Conservation (phyloP, 2,797 vertebrate species). For the Simalia tracyae region DNA sequence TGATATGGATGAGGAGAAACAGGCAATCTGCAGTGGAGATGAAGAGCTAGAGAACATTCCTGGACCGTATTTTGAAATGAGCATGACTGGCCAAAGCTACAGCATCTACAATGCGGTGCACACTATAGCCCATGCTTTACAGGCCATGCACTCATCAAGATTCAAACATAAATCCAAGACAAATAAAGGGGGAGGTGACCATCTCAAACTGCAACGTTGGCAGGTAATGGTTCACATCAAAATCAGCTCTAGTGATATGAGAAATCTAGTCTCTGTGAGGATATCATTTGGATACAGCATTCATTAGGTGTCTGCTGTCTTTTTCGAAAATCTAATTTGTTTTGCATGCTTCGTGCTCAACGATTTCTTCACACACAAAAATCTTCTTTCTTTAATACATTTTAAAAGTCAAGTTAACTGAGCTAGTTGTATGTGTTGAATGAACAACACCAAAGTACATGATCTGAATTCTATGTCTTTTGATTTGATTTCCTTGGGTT, state of each 20-base stretch:
- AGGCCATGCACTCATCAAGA: neutral
- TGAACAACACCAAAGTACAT: neutral
- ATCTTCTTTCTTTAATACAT: neutral
- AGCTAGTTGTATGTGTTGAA: neutral
- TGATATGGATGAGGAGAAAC: neutral
- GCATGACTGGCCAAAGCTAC: neutral
- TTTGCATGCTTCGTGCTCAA: neutral
- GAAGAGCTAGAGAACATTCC: neutral
- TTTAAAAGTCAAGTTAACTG: neutral
- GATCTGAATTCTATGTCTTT: neutral
- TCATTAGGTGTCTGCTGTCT: no score
- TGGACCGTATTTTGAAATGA: neutral
- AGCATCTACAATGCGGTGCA: neutral
- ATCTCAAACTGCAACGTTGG: neutral
- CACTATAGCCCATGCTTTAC: conserved; percentile 1
- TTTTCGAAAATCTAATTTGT: neutral
- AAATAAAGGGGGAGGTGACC: neutral
- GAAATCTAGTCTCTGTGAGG: neutral
- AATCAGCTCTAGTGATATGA: neutral
- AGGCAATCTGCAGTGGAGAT: neutral
- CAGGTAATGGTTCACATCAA: neutral
- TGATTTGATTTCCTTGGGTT: neutral
- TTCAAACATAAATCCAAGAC: neutral
- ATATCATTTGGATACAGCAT: neutral
- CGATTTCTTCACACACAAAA: neutral